These are phyloP conservation scores for Glyphotaelius pellucidus DNA, from an alignment of 2,888 invertebrate genomes.

Conservation along the genomic window DNA sequence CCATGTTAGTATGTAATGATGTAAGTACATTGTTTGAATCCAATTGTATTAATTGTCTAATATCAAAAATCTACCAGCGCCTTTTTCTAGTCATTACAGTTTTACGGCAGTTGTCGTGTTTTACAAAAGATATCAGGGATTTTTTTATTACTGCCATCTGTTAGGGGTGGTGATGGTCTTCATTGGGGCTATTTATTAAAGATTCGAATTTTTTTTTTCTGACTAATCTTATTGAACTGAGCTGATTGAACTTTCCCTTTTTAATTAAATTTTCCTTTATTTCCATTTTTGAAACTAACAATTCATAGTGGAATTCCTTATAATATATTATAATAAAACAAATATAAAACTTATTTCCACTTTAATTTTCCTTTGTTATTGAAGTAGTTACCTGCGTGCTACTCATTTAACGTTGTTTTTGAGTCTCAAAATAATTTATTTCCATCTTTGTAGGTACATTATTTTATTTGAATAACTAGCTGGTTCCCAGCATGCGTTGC, in stretches of 20 bases:
- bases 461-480: neutral
- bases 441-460: neutral
- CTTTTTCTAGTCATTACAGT: neutral
- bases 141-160: neutral
- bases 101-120: neutral
- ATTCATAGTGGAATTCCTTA: too few relatives aligned
- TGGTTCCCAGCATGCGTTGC: too few relatives aligned
- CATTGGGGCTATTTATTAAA: neutral
- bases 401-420: neutral
- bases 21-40: neutral
- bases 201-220: too few relatives aligned
- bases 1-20: neutral
- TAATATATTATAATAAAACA: too few relatives aligned
- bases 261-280: too few relatives aligned
- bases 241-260: too few relatives aligned
- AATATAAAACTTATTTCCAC: too few relatives aligned
- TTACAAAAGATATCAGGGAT: neutral
- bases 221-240: too few relatives aligned
- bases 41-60: too few relatives aligned
- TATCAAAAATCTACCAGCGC: neutral
- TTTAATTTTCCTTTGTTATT: too few relatives aligned
- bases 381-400: too few relatives aligned
- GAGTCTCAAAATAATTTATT: neutral
- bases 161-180: neutral
- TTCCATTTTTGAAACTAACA: too few relatives aligned